Evolutionary conservation across 1,140 invertebrate genomes (phyloP).

Genomic region (Maconellicoccus hirsutus): DNA sequence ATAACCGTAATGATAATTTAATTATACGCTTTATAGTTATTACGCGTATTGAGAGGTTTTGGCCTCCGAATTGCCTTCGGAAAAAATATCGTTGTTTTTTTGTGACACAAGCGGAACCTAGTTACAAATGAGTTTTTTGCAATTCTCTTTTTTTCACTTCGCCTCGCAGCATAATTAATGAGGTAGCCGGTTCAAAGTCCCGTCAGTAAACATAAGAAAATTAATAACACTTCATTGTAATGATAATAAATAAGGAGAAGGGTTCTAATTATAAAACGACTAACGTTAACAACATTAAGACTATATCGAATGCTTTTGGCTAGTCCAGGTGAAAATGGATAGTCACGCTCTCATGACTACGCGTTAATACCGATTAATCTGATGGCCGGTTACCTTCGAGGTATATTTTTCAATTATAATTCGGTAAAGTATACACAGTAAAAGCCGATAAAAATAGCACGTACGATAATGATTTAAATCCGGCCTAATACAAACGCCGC

Average conservation of each 20-base stretch:
- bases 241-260: background rate
- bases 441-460: background rate
- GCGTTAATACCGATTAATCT: background rate
- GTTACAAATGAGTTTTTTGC: background rate
- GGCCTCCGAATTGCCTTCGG: background rate
- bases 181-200: constrained; percentile 7
- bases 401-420: constrained; percentile 4
- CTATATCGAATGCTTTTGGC: background rate
- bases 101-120: background rate
- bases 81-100: background rate
- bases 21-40: background rate
- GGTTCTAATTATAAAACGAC: background rate
- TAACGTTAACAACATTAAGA: background rate
- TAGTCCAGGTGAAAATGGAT: background rate
- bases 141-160: background rate
- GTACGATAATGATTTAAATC: background rate
- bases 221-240: constrained; percentile 9
- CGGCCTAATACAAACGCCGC: background rate
- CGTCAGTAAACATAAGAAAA: background rate
- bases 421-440: background rate
- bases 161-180: background rate
- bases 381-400: background rate
- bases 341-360: constrained; percentile 2
- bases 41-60: background rate
- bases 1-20: constrained; percentile 10